Percentiles rank a stretch among this genome's conserved stretches.
phyloP scores from a whole-genome alignment of 2,113 vertebrate genomes.

The Capreolus pygargus region DNA sequence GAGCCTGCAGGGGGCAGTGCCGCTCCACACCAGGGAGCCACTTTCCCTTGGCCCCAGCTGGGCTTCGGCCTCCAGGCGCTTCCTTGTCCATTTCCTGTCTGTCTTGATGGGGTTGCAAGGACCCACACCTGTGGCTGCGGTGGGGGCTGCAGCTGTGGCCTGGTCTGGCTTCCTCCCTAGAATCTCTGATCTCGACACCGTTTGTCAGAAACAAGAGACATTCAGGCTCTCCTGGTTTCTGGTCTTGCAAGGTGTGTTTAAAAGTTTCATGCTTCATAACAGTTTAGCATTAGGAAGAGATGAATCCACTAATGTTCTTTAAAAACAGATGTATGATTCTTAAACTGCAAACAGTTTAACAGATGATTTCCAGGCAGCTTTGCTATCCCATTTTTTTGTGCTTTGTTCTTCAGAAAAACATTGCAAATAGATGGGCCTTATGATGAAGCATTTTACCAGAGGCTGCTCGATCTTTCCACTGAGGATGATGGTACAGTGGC shows the following conservation, averaged over 20 bases:
- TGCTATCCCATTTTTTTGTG: not conserved
- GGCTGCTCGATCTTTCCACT: conserved; percentile 87
- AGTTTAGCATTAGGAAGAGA: not conserved
- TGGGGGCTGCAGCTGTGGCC: not conserved
- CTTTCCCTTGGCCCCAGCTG: not conserved
- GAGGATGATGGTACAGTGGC: conserved; percentile 94
- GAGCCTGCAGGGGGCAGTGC: conserved; percentile 61
- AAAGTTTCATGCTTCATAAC: not conserved
- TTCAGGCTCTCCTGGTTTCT: not conserved
- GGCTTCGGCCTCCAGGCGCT: not conserved
- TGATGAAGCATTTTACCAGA: conserved; percentile 91
- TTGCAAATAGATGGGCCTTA: conserved; percentile 96
- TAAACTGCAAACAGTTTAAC: not conserved
- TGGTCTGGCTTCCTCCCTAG: too few relatives aligned
- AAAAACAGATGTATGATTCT: not conserved
- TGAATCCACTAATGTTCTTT: not conserved
- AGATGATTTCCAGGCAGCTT: not conserved
- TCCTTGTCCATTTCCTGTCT: not conserved
- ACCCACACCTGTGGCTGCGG: not conserved
- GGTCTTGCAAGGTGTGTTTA: not conserved
- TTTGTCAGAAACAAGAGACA: not conserved
- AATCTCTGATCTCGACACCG: not conserved
- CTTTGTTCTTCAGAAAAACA: conserved; percentile 81
- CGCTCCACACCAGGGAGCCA: not conserved
- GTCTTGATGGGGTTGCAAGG: not conserved